These are phyloP conservation scores for Akabosia matsudoensis DNA, from an alignment of 1,140 invertebrate genomes.

Conservation along the genomic window DNA sequence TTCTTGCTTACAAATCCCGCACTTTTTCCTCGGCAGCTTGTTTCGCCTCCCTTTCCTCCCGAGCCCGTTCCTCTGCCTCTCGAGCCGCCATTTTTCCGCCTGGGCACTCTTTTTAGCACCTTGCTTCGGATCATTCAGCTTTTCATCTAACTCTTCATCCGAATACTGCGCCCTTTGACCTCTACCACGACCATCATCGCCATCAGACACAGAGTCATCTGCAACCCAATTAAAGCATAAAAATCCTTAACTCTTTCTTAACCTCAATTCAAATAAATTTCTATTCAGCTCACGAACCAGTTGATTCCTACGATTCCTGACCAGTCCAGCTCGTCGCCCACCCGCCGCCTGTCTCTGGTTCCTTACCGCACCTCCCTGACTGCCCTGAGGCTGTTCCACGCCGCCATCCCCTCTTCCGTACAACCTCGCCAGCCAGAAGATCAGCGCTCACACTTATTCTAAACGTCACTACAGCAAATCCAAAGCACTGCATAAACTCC, in stretches of 20 bases:
- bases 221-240: slow-evolving; percentile 10
- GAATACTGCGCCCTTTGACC: slow-evolving; percentile 46
- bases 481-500: slow-evolving; percentile 9
- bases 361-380: not conserved
- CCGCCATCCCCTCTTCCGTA: not conserved
- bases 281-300: not conserved
- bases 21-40: slow-evolving; percentile 69
- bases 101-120: slow-evolving; percentile 90
- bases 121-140: slow-evolving; percentile 69
- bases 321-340: not conserved
- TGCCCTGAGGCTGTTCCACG: not conserved
- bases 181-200: slow-evolving; percentile 39
- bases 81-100: slow-evolving; percentile 74
- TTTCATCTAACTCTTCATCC: slow-evolving; percentile 53
- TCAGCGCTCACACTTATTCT: not conserved
- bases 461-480: not conserved
- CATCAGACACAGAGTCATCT: slow-evolving; percentile 21
- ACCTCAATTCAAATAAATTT: no score
- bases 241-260: not conserved
- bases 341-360: not conserved
- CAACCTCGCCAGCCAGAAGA: not conserved
- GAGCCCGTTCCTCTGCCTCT: slow-evolving; percentile 69
- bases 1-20: slow-evolving; percentile 52
- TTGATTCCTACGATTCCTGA: not conserved
- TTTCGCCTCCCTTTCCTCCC: slow-evolving; percentile 68